Base-by-base conservation (phyloP, 2,113 vertebrate genomes). In the Ptilonorhynchus violaceus region DNA sequence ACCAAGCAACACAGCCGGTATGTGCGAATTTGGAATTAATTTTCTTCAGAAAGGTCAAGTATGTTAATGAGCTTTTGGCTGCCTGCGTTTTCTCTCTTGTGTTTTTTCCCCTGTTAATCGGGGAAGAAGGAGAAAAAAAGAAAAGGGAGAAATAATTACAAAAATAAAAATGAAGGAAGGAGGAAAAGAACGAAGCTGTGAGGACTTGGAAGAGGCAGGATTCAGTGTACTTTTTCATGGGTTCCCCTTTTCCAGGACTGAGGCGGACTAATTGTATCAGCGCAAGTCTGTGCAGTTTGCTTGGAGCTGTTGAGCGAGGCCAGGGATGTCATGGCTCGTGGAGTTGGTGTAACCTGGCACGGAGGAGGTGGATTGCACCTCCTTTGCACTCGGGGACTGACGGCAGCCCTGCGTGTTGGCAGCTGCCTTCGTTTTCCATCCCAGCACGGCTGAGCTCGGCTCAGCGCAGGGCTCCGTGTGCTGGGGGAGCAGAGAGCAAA, bases 1-100 rank as follows among this genome's bases (percentile, higher is more conserved):
- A 97, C 97, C 92, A 96, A 98, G 97, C 97, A 95, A 47, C 95
- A 35, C 96, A 98, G 97, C 97, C 68, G 77, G 98, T 98, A 98
- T 67, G 97, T 98, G 98, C 96, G 97, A 98, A 98, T 96, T 98
- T 97, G 96, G 97, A 98, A 98, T 98, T 98, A 97, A 98, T 98
- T 98, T 98, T 97, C 97, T 63, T 97, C 93, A 52, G 78, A 97
- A 98, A 98, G 98, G 98, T 98, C 97, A 98, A 97, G 96, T 96
- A 97, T 96, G 94, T 97, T 98, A 97, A 98, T 96, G 97, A 98
- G 98, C 93, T 96, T 96, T 96, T 93, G 84, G 90, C 96, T 98
- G 90, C 90, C 85, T 63, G 27, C 4, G 3, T 60, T 89, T 92
- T 52, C 83, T 67, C 77, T 89, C 78, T 53, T 89, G 62, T 81